Evolutionary conservation across 2,888 invertebrate species (phyloP).

Genomic region (Parnassius apollo): DNA sequence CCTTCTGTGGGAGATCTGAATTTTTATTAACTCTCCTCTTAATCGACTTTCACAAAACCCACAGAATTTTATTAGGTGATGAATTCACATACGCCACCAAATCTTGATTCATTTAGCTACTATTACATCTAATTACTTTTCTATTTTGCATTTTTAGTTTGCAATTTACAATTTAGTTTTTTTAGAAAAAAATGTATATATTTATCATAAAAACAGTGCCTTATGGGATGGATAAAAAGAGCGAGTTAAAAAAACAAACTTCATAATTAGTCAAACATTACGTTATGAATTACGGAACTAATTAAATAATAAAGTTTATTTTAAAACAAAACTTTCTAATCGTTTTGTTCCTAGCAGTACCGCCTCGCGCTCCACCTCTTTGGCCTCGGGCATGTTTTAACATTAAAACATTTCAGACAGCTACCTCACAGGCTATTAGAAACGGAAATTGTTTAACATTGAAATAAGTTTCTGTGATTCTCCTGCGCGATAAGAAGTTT

Average conservation of each 20-base stretch:
- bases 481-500: conserved; percentile 14
- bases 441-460: conserved; percentile 19
- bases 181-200: too few species aligned
- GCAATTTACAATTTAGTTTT: too few species aligned
- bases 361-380: conserved; percentile 12
- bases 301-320: conserved; percentile 47
- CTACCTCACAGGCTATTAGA: conserved; percentile 26
- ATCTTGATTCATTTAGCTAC: too few species aligned
- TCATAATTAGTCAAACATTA: conserved; percentile 26
- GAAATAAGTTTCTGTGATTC: conserved; percentile 15
- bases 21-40: too few species aligned
- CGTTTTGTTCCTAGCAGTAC: conserved; percentile 15
- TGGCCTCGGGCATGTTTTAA: conserved; percentile 23
- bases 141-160: too few species aligned
- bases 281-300: conserved; percentile 35
- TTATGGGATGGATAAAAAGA: too few species aligned
- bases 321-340: conserved; percentile 42
- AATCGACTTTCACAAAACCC: too few species aligned
- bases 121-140: too few species aligned
- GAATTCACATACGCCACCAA: too few species aligned
- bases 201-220: too few species aligned
- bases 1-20: too few species aligned
- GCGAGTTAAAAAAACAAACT: conserved; percentile 20
- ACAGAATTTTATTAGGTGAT: too few species aligned
- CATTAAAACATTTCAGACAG: conserved; percentile 35